Evolutionary conservation across 1,140 invertebrate species (phyloP), one percentile per base, ranked within the genome.

Genomic region (Macrobrachium rosenbergii): DNA sequence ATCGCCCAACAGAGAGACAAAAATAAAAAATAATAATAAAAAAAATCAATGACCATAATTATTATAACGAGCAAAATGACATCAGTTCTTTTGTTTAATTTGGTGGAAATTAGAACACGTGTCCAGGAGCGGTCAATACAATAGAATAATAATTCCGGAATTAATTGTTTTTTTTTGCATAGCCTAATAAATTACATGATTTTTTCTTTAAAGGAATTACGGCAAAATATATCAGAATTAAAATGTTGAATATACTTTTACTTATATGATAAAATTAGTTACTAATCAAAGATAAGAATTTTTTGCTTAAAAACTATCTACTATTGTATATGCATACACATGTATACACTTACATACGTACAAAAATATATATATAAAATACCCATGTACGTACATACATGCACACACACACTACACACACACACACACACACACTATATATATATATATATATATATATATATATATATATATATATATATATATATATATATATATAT

Each of bases 401-500:
- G 63, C 21, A 81, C 21, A 81, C 21, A n/a, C n/a, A n/a, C n/a
- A n/a, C n/a, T n/a, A 59, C 19, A 79, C 17, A 79, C 1, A 79
- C 45, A 79, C 17, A 59, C 11, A 21, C 8, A n/a, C 10, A 82
- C n/a, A 45, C 52, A 73, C 17, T 67, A 45, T 58, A 73, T 58
- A 45, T 72, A 73, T 52, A 52, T 58, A 59, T 52, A 11, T n/a
- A 52, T 28, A 58, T 21, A 52, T 73, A 23, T 59, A 21, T 73
- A 21, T 52, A 52, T 28, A 12, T 60, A 2, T 60, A 14, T 60
- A 14, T 60, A 21, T 60, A 21, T 23, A 37, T 63, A n/a, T 63
- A 21, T 80, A 21, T 63, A 10, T 80, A n/a, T 80, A 73, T 58
- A n/a, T 72, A 83, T 67, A 82, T 60, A 62, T 64, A 62, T 64